Evolutionary conservation across 2,113 vertebrate species (phyloP), one percentile per base, ranked within the genome.

Genomic region (Hippocampus comes): DNA sequence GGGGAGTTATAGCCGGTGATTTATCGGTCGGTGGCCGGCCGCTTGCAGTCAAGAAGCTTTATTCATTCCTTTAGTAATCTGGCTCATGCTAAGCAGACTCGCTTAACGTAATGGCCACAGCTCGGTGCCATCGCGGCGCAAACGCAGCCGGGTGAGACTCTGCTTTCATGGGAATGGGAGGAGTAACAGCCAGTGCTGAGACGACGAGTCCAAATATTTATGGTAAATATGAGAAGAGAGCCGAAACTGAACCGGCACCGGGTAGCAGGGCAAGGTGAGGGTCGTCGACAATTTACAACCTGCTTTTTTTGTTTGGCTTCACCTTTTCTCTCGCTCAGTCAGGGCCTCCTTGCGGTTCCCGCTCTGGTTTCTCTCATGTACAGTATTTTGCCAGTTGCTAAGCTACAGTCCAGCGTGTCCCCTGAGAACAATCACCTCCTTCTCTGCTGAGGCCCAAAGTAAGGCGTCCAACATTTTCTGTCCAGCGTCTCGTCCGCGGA

Each of bases 31-130:
- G 76, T 78, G 80, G 78, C 74, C 51, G 18, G 71, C 71, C 9
- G n/a, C 78, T 86, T 70, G 43, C 75, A 70, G 75, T 82, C 81
- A 63, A 82, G 70, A 82, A 86, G 74, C 83, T 78, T 84, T 83
- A 82, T 86, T 89, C 87, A 87, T 84, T 71, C 76, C 77, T 68
- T 68, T 81, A 34, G 60, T 87, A 86, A 88, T 90, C 83, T 81
- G 67, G 70, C 73, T 85, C 78, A 74, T 76, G 72, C 66, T 77
- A 66, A 72, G 49, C 81, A 87, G 80, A 83, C 75, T 30, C 74
- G 82, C 80, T 87, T 86, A 81, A 81, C 81, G 84, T 86, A 88
- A 86, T 86, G 73, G 78, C 74, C 72, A 63, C 34, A 30, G 30
- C 30, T 30, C 30, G 30, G 30, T 30, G 30, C 30, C 75, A 72